Percentiles rank a stretch among this genome's conserved stretches.
These are phyloP conservation scores for Varecia variegata DNA, from an alignment of 2,797 vertebrate species.

Conservation along the genomic window DNA sequence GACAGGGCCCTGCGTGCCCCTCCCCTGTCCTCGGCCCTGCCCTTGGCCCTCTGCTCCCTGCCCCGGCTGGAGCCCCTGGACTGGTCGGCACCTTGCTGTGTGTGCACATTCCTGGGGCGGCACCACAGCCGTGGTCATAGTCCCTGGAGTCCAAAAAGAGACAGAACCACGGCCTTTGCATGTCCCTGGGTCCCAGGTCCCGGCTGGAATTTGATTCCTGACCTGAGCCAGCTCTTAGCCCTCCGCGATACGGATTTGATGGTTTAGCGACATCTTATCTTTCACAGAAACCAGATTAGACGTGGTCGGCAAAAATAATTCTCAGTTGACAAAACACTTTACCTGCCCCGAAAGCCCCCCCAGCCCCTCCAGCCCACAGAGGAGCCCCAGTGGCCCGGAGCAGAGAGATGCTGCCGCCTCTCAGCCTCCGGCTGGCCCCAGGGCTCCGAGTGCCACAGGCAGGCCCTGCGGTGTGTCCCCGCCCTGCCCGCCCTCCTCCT, in stretches of 20 bases:
- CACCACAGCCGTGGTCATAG: not conserved
- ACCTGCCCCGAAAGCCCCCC: not conserved
- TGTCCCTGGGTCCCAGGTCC: rapidly evolving
- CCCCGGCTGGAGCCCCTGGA: not conserved
- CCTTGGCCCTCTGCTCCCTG: not conserved
- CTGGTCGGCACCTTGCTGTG: rapidly evolving
- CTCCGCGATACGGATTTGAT: rapidly evolving
- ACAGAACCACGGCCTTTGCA: not conserved
- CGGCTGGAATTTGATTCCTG: not conserved
- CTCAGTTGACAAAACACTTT: not conserved
- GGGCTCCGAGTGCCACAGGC: rapidly evolving
- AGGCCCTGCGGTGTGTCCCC: rapidly evolving
- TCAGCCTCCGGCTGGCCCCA: rapidly evolving
- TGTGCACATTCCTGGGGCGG: not conserved
- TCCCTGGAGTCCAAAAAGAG: not conserved
- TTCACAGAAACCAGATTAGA: not conserved
- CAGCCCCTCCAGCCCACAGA: not conserved
- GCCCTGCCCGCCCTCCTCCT: rapidly evolving
- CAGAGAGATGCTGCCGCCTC: rapidly evolving
- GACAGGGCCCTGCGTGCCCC: rapidly evolving
- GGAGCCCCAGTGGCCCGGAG: not conserved
- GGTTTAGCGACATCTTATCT: not conserved
- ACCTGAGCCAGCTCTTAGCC: not conserved
- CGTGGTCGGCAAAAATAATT: not conserved
- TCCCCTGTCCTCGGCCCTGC: no score